A percentile compares a stretch with the other conserved stretches of the same genome.
These are phyloP conservation scores for Cotesia typhae DNA, from an alignment of 1,140 invertebrate genomes.

Conservation along the genomic window DNA sequence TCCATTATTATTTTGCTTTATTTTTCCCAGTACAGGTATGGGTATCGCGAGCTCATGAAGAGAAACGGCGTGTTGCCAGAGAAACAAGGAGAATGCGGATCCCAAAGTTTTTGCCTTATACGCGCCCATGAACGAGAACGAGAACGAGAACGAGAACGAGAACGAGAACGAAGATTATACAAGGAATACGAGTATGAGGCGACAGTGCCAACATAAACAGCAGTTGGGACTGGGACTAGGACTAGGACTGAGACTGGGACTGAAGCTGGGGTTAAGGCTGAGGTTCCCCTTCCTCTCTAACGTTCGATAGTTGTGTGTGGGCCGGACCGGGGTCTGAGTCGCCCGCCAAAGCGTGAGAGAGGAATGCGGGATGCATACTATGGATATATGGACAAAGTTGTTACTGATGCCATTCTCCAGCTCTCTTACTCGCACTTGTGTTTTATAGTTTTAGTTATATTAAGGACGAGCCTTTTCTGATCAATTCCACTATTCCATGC, in stretches of 20 bases:
- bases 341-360: constrained; percentile 59
- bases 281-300: constrained; percentile 38
- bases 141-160: neutral
- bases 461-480: constrained; percentile 15
- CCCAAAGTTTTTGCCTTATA: constrained; percentile 35
- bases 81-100: constrained; percentile 34
- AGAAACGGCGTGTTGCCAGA: constrained; percentile 20
- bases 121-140: neutral
- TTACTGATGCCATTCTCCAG: too few species aligned
- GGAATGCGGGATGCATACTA: constrained; percentile 60
- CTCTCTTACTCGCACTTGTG: constrained; percentile 13
- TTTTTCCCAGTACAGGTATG: neutral
- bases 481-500: neutral
- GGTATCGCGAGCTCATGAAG: neutral
- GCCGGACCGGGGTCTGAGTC: constrained; percentile 48
- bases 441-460: neutral
- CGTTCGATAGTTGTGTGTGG: constrained; percentile 56
- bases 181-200: constrained; percentile 1
- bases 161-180: too few species aligned
- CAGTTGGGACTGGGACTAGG: constrained; percentile 13
- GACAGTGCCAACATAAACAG: constrained; percentile 24
- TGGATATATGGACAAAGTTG: neutral
- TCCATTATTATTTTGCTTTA: too few species aligned
- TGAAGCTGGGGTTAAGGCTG: too few species aligned
- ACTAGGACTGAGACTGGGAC: too few species aligned